These are phyloP conservation scores for Diploscapter pachys DNA, from an alignment of 1,140 invertebrate genomes.

Conservation along the genomic window DNA sequence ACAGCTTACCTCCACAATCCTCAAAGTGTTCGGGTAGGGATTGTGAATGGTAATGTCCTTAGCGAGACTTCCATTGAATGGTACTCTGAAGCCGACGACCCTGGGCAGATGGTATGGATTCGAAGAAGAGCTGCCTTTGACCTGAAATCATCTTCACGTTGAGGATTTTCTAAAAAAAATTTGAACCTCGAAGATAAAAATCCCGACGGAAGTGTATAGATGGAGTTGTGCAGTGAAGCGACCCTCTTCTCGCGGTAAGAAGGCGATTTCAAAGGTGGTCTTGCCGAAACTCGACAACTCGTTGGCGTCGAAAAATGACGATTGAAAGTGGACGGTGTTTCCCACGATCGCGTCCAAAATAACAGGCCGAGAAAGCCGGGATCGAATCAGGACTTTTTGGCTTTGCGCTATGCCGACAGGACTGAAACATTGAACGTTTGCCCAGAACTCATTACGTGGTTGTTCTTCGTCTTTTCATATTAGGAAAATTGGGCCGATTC, in stretches of 20 bases:
- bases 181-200: conserved; percentile 72
- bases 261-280: conserved; percentile 90
- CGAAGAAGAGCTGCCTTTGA: conserved; percentile 32
- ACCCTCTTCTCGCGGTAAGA: conserved; percentile 83
- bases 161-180: conserved; percentile 26
- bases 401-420: conserved; percentile 73
- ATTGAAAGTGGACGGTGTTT: conserved; percentile 15
- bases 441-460: conserved; percentile 17
- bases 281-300: conserved; percentile 67
- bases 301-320: conserved; percentile 16
- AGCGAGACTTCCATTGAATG: conserved; percentile 71
- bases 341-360: conserved; percentile 27
- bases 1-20: conserved; percentile 83
- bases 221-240: conserved; percentile 80
- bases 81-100: conserved; percentile 29
- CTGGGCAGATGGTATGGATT: conserved; percentile 33
- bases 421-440: conserved; percentile 64
- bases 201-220: conserved; percentile 88
- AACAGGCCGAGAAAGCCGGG: conserved; percentile 16
- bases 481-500: conserved; percentile 8
- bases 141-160: conserved; percentile 20
- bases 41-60: conserved; percentile 88
- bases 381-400: conserved; percentile 20
- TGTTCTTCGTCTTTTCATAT: conserved; percentile 19
- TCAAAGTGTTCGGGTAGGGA: conserved; percentile 78